These are phyloP conservation scores for Lophura nycthemera DNA, from an alignment of 2,113 vertebrate species.

Conservation along the genomic window DNA sequence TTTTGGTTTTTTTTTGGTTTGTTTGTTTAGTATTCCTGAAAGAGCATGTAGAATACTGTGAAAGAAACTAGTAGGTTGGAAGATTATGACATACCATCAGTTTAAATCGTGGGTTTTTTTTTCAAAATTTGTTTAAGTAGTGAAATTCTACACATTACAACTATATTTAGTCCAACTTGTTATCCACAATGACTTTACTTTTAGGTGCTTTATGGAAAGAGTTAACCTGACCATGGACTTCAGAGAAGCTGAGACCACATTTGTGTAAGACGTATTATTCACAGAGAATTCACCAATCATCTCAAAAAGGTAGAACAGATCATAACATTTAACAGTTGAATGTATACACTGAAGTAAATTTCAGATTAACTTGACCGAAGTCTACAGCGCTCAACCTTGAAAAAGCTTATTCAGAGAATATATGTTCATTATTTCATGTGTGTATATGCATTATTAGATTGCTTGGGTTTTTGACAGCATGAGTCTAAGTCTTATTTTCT, in stretches of 20 bases:
- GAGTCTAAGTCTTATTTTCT: not conserved
- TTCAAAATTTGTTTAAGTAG: not conserved
- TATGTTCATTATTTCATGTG: not conserved
- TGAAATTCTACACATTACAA: not conserved
- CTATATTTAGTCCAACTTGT: not conserved
- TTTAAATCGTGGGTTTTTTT: not conserved
- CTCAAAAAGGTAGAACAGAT: not conserved
- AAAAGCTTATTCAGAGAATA: not conserved
- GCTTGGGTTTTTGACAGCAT: not conserved
- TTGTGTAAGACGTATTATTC: not conserved
- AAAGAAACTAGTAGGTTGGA: not conserved
- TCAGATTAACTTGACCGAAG: not conserved
- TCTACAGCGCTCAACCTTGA: not conserved
- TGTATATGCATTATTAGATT: not conserved
- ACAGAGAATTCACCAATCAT: not conserved
- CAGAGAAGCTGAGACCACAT: not conserved
- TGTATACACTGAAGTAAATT: not conserved
- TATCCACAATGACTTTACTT: not conserved
- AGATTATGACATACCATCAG: not conserved
- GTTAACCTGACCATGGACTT: not conserved
- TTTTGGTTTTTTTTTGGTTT: not conserved
- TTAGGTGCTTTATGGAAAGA: not conserved
- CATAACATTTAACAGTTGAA: not conserved
- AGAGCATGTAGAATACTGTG: not conserved
- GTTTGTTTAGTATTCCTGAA: not conserved